A percentile compares a stretch with the other conserved stretches of the same genome.
phyloP scores from a whole-genome alignment of 2,797 vertebrate species.

The Hozukius guyotensis region DNA sequence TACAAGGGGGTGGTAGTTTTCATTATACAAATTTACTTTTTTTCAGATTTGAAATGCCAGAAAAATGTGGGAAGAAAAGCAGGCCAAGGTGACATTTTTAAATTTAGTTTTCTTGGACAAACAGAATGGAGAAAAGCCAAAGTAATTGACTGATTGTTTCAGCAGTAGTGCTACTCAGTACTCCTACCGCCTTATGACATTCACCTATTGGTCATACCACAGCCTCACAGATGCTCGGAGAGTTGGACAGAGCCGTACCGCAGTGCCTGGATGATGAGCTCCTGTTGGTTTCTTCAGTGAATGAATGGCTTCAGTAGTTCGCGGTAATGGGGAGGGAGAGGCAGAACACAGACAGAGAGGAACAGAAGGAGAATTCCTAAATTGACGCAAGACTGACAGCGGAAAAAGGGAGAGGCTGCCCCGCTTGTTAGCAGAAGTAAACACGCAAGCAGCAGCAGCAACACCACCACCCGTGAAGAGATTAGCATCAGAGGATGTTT shows the following conservation, averaged over 20 bases:
- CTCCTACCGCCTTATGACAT: neutral
- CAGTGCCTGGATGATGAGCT: neutral
- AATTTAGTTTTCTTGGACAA: neutral
- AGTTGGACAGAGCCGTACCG: neutral
- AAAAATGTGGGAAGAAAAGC: neutral
- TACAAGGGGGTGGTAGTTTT: neutral
- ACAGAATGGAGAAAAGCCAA: neutral
- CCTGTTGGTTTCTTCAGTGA: neutral
- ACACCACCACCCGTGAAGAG: conserved; percentile 11
- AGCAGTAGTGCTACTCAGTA: neutral
- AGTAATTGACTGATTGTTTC: neutral
- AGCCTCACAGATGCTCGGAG: neutral
- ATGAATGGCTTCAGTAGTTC: neutral
- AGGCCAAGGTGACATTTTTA: neutral
- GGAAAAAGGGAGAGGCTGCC: conserved; percentile 2
- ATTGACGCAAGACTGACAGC: conserved; percentile 24
- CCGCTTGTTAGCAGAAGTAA: conserved; percentile 44
- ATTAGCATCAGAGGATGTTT: conserved; percentile 19
- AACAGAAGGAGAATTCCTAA: conserved; percentile 18
- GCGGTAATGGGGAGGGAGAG: conserved; percentile 7
- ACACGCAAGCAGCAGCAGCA: conserved; percentile 22
- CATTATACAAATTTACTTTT: neutral
- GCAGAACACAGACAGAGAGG: neutral
- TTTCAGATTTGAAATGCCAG: neutral
- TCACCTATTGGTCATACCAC: neutral